A percentile compares a stretch with the other conserved stretches of the same genome.
Conservation (phyloP, 2,888 invertebrate genomes). For the Linyphia triangularis region DNA sequence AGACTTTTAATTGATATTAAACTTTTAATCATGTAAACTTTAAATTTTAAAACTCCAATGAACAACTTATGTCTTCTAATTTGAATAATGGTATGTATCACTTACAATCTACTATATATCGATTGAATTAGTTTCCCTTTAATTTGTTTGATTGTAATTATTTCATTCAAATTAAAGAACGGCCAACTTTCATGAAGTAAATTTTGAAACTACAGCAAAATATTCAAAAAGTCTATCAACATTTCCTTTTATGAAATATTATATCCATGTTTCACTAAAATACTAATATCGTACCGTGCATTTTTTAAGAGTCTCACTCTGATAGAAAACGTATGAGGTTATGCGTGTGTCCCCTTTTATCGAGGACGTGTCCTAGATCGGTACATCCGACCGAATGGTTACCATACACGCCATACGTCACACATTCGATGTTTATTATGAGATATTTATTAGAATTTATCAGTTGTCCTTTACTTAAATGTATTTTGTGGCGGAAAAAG, state of each 20-base stretch:
- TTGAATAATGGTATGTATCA: too few relatives aligned
- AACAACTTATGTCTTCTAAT: too few relatives aligned
- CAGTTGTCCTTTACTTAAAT: background rate
- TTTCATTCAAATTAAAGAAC: background rate
- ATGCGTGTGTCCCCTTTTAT: conserved; percentile 50
- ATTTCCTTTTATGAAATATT: background rate
- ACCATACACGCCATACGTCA: conserved; percentile 28
- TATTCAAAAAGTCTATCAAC: background rate
- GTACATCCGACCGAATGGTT: background rate
- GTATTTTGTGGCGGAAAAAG: background rate
- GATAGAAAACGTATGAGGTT: background rate
- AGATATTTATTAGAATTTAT: conserved; percentile 33
- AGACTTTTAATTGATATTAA: too few relatives aligned
- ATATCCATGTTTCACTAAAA: conserved; percentile 5
- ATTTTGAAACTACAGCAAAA: background rate
- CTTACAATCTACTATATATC: too few relatives aligned
- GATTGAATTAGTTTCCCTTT: too few relatives aligned
- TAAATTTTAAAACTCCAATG: too few relatives aligned
- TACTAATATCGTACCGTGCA: conserved; percentile 7
- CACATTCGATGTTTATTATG: conserved; percentile 23
- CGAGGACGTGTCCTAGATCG: conserved; percentile 46
- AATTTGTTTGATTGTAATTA: too few relatives aligned
- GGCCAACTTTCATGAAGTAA: background rate
- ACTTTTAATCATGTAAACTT: too few relatives aligned
- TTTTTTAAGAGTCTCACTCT: background rate